Evolutionary conservation across 2,888 invertebrate species (phyloP), one percentile per base, ranked within the genome.

Genomic region (Drosophila crucigera): DNA sequence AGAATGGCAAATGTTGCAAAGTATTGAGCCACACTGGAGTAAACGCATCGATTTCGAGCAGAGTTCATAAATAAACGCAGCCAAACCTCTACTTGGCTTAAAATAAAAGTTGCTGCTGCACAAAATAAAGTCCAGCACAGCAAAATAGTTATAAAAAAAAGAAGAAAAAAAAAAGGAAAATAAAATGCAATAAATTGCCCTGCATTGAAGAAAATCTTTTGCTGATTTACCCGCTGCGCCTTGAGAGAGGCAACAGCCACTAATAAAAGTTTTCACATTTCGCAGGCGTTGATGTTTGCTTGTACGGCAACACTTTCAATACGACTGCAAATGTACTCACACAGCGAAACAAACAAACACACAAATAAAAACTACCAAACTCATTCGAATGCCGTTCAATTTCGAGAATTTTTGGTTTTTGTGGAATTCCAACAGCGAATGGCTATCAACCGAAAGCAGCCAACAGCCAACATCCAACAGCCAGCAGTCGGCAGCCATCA

Each of bases 41-140:
- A 31, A 43, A 64, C 79, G 82, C 78, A 77, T 72, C 76, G 67
- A 78, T 82, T 62, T 37, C 70, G 60, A 49, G 78, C 76, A 76
- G 68, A 83, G 82, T 76, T 82, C 82, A 82, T 82, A 82, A 85
- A 85, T 85, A 82, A 82, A 73, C 53, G 62, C 76, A 68, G 55
- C 52, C 73, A 73, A 73, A 67, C 62, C 62, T 47, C 50, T 30
- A 50, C 74, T 67, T 73, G 75, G 56, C 64, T 76, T 85, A 83
- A 83, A 85, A 68, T 67, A 63, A 68, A 74, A 82, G 83, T 82
- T 82, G 30, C 73, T 56, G 52, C 52, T 54, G 60, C 52, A 63
- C 65, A 68, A 68, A 68, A 63, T 28, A 67, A 68, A 67, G 52
- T 16, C 25, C 22, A 10, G 52, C 28, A 6, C 63, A 66, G 66